Evolutionary conservation across 2,888 invertebrate genomes (phyloP).

Genomic region (Papilio elwesi): DNA sequence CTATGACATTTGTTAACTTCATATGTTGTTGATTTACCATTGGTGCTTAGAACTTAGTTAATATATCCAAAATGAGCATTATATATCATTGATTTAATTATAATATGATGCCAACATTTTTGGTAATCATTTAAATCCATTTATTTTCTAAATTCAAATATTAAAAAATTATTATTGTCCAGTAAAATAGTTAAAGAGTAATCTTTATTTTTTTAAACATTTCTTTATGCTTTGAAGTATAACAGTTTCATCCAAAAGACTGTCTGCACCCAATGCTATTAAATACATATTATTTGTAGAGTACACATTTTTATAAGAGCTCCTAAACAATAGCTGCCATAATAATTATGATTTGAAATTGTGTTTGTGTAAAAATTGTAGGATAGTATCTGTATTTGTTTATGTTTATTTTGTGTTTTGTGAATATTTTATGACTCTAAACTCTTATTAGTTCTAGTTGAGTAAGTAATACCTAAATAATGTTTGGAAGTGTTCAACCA

Average conservation of each 20-base stretch:
- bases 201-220: constrained; percentile 6
- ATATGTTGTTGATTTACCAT: constrained; percentile 41
- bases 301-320: constrained; percentile 53
- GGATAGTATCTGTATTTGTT: constrained; percentile 54
- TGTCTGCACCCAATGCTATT: constrained; percentile 34
- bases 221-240: constrained; percentile 19
- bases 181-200: constrained; percentile 7
- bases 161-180: constrained; percentile 10
- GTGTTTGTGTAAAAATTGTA: constrained; percentile 53
- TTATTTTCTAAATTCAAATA: constrained; percentile 3
- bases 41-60: constrained; percentile 47
- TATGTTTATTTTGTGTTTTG: constrained; percentile 57
- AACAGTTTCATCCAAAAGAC: constrained; percentile 18
- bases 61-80: constrained; percentile 38
- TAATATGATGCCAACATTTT: constrained; percentile 13
- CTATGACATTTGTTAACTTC: constrained; percentile 62
- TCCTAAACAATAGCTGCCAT: constrained; percentile 69
- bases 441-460: constrained; percentile 45
- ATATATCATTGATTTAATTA: constrained; percentile 17
- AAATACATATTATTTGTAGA: constrained; percentile 33
- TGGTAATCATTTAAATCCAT: constrained; percentile 2
- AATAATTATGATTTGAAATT: constrained; percentile 60
- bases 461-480: constrained; percentile 41
- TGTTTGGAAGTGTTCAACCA: not conserved
- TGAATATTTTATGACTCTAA: constrained; percentile 46